Base-by-base conservation (phyloP, 2,888 invertebrate species). In the Tanytarsus gracilentus region DNA sequence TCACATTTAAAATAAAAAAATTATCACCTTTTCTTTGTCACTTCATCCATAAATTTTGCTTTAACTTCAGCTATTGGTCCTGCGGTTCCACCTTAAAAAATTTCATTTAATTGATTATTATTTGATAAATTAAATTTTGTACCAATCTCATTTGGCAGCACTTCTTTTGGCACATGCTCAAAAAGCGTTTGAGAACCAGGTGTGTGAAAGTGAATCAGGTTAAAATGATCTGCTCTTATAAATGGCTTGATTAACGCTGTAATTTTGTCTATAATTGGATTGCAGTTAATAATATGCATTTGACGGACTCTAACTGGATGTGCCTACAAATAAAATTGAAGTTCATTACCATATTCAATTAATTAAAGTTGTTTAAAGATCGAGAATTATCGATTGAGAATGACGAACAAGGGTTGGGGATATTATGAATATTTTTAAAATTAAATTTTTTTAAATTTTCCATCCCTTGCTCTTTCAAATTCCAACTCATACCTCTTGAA, bases 21-120 rank as follows among this genome's bases (percentile, higher is more conserved):
- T n/a, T 16, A 9, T 50, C 14, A 50, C 50, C 50, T 50, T 14
- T 23, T 7, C 11, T 25, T 8, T 23, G 25, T 27, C n/a, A n/a
- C n/a, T n/a, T n/a, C n/a, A n/a, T n/a, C n/a, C n/a, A n/a, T n/a
- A n/a, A n/a, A n/a, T n/a, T n/a, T n/a, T n/a, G n/a, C n/a, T n/a
- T n/a, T n/a, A n/a, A n/a, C n/a, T 33, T 79, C 77, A 1, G 76
- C 75, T 18, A 84, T 71, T 49, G 77, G 74, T 14, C 82, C 83
- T 0, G 78, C 79, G 60, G 77, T 75, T 0, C 86, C 86, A 27
- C 86, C 85, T 64, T 84, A 85, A n/a, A n/a, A n/a, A n/a, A n/a
- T n/a, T n/a, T n/a, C n/a, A n/a, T n/a, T n/a, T n/a, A n/a, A n/a
- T n/a, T n/a, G n/a, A n/a, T n/a, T n/a, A n/a, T n/a, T n/a, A n/a